Evolutionary conservation across 2,113 vertebrate genomes (phyloP).

Genomic region (Crotalus horridus): DNA sequence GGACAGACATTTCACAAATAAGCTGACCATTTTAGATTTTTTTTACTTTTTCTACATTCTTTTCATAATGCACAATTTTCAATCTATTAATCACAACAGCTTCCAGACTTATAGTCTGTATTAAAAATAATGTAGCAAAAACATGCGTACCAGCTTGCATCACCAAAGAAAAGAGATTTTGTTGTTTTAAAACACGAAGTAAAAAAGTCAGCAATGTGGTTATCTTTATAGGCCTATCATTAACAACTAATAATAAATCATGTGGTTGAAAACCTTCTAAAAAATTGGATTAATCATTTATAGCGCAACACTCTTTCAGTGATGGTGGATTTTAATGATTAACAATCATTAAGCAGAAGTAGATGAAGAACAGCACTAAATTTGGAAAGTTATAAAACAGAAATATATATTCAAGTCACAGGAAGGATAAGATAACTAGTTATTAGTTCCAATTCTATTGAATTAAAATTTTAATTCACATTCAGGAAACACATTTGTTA

Average conservation of each 20-base stretch:
- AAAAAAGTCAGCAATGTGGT: not conserved
- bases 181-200: not conserved
- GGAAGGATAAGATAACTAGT: not conserved
- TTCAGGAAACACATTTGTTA: not conserved
- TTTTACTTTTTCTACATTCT: not conserved
- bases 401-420: not conserved
- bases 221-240: not conserved
- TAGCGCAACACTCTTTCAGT: conserved; percentile 32
- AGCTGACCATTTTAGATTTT: not conserved
- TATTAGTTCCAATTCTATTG: not conserved
- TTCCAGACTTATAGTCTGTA: not conserved
- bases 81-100: not conserved
- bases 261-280: not conserved
- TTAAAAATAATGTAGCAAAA: conserved; percentile 7
- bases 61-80: conserved; percentile 5
- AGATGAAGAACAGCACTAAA: not conserved
- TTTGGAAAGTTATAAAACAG: not conserved
- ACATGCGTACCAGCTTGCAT: not conserved
- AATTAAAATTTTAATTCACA: not conserved
- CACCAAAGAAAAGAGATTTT: not conserved
- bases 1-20: not conserved
- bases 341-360: conserved; percentile 25
- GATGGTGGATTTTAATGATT: conserved; percentile 47
- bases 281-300: conserved; percentile 53
- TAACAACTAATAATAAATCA: not conserved